Percentiles rank a stretch among this genome's conserved stretches.
These are phyloP conservation scores for Perccottus glenii DNA, from an alignment of 2,113 vertebrate genomes.

Conservation along the genomic window DNA sequence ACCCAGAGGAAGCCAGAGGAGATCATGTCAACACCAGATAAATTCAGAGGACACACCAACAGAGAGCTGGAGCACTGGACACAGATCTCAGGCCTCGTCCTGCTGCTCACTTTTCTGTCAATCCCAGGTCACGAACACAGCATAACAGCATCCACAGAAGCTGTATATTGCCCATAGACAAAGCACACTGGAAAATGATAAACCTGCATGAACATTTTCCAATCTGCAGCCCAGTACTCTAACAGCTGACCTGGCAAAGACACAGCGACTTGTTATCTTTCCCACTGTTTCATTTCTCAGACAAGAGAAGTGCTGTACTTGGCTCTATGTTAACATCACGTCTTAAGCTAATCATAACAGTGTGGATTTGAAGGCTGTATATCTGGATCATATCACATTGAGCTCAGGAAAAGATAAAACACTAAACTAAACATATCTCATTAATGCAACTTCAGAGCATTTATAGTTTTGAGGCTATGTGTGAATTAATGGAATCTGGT, in stretches of 20 bases:
- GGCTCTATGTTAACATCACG: slow-evolving; percentile 31
- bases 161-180: no score
- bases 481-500: no score
- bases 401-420: slow-evolving; percentile 21
- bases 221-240: no score
- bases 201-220: no score
- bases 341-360: slow-evolving; percentile 47
- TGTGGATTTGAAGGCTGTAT: slow-evolving; percentile 22
- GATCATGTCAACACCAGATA: slow-evolving; percentile 50
- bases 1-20: slow-evolving; percentile 39
- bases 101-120: slow-evolving; percentile 8
- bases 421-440: background rate
- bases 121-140: background rate
- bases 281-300: slow-evolving; percentile 28
- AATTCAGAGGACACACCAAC: slow-evolving; percentile 22
- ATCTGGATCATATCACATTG: slow-evolving; percentile 37
- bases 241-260: slow-evolving; percentile 15
- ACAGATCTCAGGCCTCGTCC: slow-evolving; percentile 10
- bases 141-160: no score
- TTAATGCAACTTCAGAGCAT: no score
- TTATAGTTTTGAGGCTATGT: no score
- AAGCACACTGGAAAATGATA: no score
- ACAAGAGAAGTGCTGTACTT: slow-evolving; percentile 15
- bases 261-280: slow-evolving; percentile 13
- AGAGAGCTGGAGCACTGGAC: slow-evolving; percentile 20